A percentile compares a stretch with the other conserved stretches of the same genome.
These are phyloP conservation scores for Daboia siamensis DNA, from an alignment of 2,113 vertebrate species.

Conservation along the genomic window DNA sequence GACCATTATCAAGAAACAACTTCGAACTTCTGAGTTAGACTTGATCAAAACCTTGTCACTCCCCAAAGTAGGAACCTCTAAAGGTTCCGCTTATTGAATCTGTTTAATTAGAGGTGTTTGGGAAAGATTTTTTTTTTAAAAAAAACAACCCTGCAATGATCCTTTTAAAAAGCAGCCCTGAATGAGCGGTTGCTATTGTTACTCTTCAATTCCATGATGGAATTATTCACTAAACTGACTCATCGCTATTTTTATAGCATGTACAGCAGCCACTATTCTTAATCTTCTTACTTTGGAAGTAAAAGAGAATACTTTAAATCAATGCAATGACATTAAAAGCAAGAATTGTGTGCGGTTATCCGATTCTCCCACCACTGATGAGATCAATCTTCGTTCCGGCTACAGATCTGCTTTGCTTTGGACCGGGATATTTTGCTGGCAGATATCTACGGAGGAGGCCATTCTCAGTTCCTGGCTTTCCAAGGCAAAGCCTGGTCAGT, in stretches of 20 bases:
- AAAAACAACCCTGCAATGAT: background rate
- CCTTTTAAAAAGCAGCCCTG: background rate
- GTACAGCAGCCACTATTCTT: background rate
- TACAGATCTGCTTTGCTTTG: background rate
- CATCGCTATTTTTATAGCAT: background rate
- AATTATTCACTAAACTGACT: background rate
- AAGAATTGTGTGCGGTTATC: background rate
- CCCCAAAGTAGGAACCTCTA: background rate
- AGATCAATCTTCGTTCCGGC: background rate
- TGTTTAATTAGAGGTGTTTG: background rate
- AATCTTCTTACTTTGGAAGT: background rate
- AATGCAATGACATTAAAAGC: background rate
- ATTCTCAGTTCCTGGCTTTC: background rate
- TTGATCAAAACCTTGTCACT: background rate
- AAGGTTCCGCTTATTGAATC: background rate
- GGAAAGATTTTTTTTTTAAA: background rate
- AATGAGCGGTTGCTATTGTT: background rate
- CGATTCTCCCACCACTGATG: background rate
- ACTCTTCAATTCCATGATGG: background rate
- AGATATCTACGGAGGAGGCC: background rate
- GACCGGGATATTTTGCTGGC: background rate
- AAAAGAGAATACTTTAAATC: background rate
- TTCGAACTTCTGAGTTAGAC: background rate
- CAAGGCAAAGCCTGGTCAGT: background rate
- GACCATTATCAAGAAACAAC: background rate